Conservation (phyloP, 2,888 invertebrate genomes). For the Apoda limacodes region DNA sequence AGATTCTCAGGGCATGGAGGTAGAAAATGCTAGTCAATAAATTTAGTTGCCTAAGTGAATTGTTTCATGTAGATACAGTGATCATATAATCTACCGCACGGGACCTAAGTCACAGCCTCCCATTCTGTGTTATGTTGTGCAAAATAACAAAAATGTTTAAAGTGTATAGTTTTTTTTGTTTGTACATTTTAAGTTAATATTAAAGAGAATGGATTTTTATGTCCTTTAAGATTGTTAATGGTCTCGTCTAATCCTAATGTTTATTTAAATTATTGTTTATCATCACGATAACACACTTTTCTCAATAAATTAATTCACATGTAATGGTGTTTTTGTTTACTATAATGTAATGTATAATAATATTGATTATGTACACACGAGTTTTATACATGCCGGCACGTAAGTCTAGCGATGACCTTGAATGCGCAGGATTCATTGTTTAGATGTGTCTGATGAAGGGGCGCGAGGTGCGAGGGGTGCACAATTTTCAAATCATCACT, state of each 20-base stretch:
- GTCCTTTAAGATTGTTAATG: constrained; percentile 47
- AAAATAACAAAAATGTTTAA: constrained; percentile 49
- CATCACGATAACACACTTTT: constrained; percentile 63
- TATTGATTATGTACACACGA: no score
- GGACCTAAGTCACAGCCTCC: constrained; percentile 31
- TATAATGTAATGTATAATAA: no score
- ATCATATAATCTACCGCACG: no score
- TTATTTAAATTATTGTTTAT: constrained; percentile 67
- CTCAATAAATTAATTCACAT: constrained; percentile 54
- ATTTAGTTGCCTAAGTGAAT: constrained; percentile 50
- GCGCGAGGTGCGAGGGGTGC: no score
- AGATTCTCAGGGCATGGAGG: constrained; percentile 51
- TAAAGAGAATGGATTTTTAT: constrained; percentile 41
- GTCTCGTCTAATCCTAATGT: constrained; percentile 50
- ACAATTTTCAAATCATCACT: no score
- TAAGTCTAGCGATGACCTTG: no score
- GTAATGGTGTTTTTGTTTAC: constrained; percentile 24
- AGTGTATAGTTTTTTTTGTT: constrained; percentile 54
- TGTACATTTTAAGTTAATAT: constrained; percentile 60
- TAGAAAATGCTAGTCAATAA: constrained; percentile 66
- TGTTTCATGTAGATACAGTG: constrained; percentile 40
- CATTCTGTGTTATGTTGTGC: constrained; percentile 37
- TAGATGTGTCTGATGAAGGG: no score
- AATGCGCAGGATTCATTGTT: no score
- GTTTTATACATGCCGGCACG: no score